Percentiles rank a stretch among this genome's conserved stretches.
Conservation (phyloP, 2,888 invertebrate genomes). For the Periphyllus acericola region DNA sequence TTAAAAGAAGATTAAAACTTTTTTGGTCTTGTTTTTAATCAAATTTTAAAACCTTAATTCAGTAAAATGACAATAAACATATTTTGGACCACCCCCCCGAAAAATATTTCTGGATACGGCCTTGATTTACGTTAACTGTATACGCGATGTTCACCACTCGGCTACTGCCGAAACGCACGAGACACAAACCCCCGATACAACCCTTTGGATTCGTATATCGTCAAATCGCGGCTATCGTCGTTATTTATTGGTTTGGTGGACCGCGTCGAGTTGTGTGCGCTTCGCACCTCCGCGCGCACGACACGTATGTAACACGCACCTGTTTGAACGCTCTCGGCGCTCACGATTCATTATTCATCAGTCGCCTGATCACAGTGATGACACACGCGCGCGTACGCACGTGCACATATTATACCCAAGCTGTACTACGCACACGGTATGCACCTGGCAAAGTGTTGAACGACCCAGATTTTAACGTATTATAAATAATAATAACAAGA, state of each 20-base stretch:
- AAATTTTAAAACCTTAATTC: too few relatives aligned
- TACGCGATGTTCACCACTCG: too few relatives aligned
- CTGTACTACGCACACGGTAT: too few relatives aligned
- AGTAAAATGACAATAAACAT: too few relatives aligned
- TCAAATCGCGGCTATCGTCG: neutral
- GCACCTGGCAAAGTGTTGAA: neutral
- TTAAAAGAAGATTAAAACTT: too few relatives aligned
- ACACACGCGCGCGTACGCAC: neutral
- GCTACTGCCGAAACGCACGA: neutral
- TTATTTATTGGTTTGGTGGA: neutral
- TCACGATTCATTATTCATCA: conserved; percentile 42
- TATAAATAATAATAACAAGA: too few relatives aligned
- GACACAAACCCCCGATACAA: neutral
- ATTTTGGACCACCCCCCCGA: too few relatives aligned
- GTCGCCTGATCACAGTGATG: neutral
- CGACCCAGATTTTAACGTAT: too few relatives aligned
- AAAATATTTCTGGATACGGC: too few relatives aligned
- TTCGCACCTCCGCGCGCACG: conserved; percentile 12
- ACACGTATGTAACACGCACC: neutral
- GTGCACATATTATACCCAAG: neutral
- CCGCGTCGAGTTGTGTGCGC: neutral
- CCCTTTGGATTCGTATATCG: conserved; percentile 16
- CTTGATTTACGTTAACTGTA: too few relatives aligned
- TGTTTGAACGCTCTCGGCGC: conserved; percentile 26
- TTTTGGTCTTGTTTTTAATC: too few relatives aligned